Base-by-base conservation (phyloP, 2,797 vertebrate genomes). In the Coilia nasus region DNA sequence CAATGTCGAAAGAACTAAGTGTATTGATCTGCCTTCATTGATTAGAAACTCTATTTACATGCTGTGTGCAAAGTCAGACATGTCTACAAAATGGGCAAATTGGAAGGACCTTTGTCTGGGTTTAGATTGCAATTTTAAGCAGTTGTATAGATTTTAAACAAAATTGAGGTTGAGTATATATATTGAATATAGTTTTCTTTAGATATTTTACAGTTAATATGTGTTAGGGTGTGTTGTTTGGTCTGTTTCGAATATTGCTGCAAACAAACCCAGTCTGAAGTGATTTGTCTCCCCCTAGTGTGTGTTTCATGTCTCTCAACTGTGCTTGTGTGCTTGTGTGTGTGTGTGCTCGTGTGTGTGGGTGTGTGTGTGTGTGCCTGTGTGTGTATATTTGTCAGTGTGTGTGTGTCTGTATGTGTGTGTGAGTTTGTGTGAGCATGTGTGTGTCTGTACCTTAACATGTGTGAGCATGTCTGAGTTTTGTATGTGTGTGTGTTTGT, bases 261-360 rank as follows among this genome's bases (percentile, higher is more conserved):
- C 62, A 11, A 12, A 9, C 62, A 11, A 12, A 9, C 23, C 11
- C 62, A 75, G 28, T 83, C 82, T 6, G 23, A 86, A 81, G 82
- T 85, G 7, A 0, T 89, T 62, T 91, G 90, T 91, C 91, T 91
- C 91, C 90, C 92, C 90, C 92, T 87, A 89, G 90, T 88, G 92
- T 31, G 31, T 35, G 28, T 19, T 4, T 17, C 31, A 15, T 41
- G 0, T 31, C 14, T 35, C 50, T 54, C 50, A 9, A 14, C 50
- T 54, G 9, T 3, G 50, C 9, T 1, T 54, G 50, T 54, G 50
- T 54, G 50, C 9, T 2, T 54, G 50, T 54, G 50, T 54, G 2
- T 54, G 50, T 54, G 50, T 3, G 46, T 47, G 46, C 46, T 47
- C 46, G 46, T 47, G 46, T 10, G 46, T 10, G 46, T 47, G 50